Percentiles rank a stretch among this genome's conserved stretches.
These are phyloP conservation scores for Linepithema humile DNA, from an alignment of 1,140 invertebrate species.

Conservation along the genomic window DNA sequence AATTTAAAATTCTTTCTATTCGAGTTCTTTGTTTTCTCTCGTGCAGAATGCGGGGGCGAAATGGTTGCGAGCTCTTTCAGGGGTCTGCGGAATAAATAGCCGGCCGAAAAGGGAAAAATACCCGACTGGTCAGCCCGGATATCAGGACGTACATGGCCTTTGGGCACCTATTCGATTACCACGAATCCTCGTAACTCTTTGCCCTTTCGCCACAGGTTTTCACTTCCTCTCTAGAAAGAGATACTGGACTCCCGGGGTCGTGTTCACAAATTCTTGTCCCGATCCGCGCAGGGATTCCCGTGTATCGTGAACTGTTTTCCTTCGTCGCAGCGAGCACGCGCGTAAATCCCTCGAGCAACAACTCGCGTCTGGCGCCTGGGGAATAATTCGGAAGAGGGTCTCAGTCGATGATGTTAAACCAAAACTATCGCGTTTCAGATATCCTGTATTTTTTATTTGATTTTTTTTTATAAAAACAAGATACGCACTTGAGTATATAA, in stretches of 20 bases:
- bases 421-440: background rate
- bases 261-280: slow-evolving; percentile 66
- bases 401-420: background rate
- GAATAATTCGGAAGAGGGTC: background rate
- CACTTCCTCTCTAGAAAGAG: slow-evolving; percentile 13
- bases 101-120: background rate
- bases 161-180: slow-evolving; percentile 71
- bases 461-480: too few species aligned
- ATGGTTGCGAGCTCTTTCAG: slow-evolving; percentile 17
- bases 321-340: background rate
- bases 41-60: background rate
- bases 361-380: background rate
- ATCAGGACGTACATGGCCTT: slow-evolving; percentile 61
- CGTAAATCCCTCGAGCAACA: background rate
- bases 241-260: background rate
- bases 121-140: slow-evolving; percentile 61
- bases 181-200: slow-evolving; percentile 56
- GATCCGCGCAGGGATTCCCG: background rate
- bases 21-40: slow-evolving; percentile 29
- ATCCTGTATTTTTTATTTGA: background rate
- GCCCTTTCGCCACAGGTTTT: background rate
- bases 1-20: slow-evolving; percentile 56
- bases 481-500: too few species aligned
- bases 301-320: background rate
- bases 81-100: slow-evolving; percentile 51